These are phyloP conservation scores for Ginglymostoma cirratum DNA, from an alignment of 2,113 vertebrate species.

Conservation along the genomic window DNA sequence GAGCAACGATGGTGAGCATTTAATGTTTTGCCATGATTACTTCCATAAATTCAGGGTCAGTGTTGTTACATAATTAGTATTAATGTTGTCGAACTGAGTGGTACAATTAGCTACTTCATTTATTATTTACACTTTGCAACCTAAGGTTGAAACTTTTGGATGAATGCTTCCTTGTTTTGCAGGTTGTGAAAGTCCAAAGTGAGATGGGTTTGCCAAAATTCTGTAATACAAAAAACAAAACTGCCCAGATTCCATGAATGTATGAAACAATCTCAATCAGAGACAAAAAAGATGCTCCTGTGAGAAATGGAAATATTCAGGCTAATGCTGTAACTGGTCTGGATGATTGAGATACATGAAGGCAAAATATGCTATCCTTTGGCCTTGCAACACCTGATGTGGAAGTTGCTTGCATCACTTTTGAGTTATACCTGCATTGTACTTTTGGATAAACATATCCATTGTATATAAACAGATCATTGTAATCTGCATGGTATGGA, in stretches of 20 bases:
- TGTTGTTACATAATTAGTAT: background rate
- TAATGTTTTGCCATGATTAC: background rate
- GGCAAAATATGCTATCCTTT: background rate
- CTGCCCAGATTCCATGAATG: background rate
- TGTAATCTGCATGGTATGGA: background rate
- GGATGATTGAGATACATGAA: background rate
- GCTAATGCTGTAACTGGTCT: background rate
- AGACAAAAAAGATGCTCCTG: background rate
- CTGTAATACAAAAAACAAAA: background rate
- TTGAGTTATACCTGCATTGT: conserved; percentile 25
- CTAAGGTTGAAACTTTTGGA: background rate
- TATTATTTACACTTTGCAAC: background rate
- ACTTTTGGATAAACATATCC: background rate
- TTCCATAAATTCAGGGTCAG: background rate
- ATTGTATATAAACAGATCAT: conserved; percentile 11
- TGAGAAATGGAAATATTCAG: background rate
- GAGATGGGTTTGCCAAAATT: background rate
- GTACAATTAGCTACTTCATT: background rate
- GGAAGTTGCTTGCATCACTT: background rate
- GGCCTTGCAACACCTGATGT: conserved; percentile 24
- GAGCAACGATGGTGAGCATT: background rate
- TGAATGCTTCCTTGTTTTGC: background rate
- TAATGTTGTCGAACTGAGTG: background rate
- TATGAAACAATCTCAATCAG: background rate
- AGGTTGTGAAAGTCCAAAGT: background rate